These are phyloP conservation scores for Vanessa tameamea DNA, from an alignment of 1,140 invertebrate genomes.

Conservation along the genomic window DNA sequence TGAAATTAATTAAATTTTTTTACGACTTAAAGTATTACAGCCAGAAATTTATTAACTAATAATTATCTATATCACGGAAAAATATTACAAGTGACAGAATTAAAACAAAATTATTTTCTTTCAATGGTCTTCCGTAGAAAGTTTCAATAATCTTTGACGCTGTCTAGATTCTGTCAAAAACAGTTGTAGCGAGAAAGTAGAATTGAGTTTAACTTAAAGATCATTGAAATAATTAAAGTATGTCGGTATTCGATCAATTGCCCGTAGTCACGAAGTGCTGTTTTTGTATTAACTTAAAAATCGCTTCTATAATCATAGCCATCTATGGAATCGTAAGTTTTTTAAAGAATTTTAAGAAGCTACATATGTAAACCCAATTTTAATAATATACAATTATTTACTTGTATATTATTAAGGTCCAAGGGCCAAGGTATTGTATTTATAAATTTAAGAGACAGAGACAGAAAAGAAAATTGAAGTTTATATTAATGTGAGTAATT, in stretches of 20 bases:
- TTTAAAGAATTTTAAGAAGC: not conserved
- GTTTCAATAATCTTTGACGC: not conserved
- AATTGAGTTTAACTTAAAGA: not conserved
- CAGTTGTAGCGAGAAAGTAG: not conserved
- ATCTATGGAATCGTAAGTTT: conserved; percentile 21
- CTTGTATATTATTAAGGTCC: too few relatives aligned
- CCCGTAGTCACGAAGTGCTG: conserved; percentile 21
- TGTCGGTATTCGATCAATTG: conserved; percentile 15
- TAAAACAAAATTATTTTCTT: not conserved
- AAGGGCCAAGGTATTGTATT: too few relatives aligned
- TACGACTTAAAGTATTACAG: too few relatives aligned
- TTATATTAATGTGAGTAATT: too few relatives aligned
- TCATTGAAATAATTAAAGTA: not conserved
- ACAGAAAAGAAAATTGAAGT: too few relatives aligned
- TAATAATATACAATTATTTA: too few relatives aligned
- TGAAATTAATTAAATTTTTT: too few relatives aligned
- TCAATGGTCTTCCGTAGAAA: too few relatives aligned
- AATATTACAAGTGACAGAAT: not conserved
- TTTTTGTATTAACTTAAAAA: conserved; percentile 15
- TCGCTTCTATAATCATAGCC: conserved; percentile 20
- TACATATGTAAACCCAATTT: too few relatives aligned
- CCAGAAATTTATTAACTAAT: not conserved
- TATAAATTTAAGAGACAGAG: too few relatives aligned
- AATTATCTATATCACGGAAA: not conserved
- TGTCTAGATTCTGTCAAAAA: conserved; percentile 5